Conservation (phyloP, 2,113 vertebrate species). For the Elephas maximus region DNA sequence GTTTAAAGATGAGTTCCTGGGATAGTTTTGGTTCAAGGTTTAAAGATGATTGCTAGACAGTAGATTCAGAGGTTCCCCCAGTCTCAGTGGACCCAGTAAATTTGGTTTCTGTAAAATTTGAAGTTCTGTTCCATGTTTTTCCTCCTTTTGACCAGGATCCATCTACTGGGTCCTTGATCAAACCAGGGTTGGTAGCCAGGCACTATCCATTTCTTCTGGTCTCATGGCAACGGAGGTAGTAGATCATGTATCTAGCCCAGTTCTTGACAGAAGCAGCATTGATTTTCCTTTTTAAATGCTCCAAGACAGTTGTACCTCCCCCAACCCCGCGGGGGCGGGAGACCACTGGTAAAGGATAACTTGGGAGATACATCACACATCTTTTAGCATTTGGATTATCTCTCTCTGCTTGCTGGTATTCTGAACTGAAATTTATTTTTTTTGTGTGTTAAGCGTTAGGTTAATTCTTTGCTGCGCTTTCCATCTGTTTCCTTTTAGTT, state of each 20-base stretch:
- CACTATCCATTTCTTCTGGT: no score
- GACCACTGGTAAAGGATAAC: not conserved
- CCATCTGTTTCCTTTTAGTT: not conserved
- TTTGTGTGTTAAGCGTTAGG: not conserved
- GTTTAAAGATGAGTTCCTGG: not conserved
- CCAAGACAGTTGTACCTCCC: not conserved
- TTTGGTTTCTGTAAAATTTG: not conserved
- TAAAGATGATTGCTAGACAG: not conserved
- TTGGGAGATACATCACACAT: not conserved
- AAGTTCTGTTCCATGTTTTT: not conserved
- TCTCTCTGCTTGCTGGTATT: not conserved
- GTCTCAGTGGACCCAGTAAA: not conserved
- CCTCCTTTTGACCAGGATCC: not conserved
- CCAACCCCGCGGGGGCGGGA: no score
- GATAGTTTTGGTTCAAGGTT: no score
- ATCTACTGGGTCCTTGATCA: not conserved
- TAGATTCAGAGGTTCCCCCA: not conserved
- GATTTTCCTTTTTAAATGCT: conserved; percentile 12
- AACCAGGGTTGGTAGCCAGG: not conserved
- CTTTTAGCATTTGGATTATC: not conserved
- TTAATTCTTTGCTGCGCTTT: not conserved
- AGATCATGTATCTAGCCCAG: not conserved
- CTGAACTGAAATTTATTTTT: not conserved
- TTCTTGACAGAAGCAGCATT: not conserved
- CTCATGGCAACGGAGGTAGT: no score